A percentile compares a stretch with the other conserved stretches of the same genome.
Conservation (phyloP, 2,888 invertebrate genomes). For the Pelosia muscerda region DNA sequence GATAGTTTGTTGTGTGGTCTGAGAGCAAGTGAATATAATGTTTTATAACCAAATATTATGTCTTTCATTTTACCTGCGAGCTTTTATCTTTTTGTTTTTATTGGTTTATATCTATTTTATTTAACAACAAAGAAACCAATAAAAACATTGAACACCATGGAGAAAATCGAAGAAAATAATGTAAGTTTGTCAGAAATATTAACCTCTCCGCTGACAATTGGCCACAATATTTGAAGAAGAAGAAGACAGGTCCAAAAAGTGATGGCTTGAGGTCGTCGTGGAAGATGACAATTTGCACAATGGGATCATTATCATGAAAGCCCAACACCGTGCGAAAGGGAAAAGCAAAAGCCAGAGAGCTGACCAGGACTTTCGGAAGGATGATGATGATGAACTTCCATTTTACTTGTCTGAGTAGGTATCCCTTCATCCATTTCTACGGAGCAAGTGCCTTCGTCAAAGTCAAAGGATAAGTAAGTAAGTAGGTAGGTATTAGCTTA, state of each 20-base stretch:
- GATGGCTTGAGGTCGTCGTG: too few species aligned
- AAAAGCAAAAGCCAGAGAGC: too few species aligned
- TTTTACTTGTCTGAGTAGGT: too few species aligned
- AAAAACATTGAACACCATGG: background rate
- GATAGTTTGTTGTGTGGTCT: constrained; percentile 72
- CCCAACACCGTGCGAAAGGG: too few species aligned
- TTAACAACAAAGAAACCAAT: background rate
- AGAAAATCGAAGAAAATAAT: background rate
- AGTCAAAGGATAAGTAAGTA: background rate
- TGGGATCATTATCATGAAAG: too few species aligned
- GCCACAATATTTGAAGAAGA: background rate
- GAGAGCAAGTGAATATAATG: constrained; percentile 80
- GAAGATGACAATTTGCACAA: too few species aligned
- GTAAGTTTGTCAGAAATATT: background rate
- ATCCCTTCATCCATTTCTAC: background rate
- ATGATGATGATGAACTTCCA: too few species aligned
- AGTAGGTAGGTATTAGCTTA: too few species aligned
- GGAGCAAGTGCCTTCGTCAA: background rate
- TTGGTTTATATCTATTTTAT: too few species aligned
- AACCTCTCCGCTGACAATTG: background rate
- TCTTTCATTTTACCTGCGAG: constrained; percentile 34
- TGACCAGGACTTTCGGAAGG: too few species aligned
- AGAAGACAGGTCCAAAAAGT: too few species aligned
- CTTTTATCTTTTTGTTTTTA: too few species aligned
- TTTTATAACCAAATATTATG: constrained; percentile 73